Evolutionary conservation across 2,113 vertebrate genomes (phyloP).

Genomic region (Hiodon tergisus): DNA sequence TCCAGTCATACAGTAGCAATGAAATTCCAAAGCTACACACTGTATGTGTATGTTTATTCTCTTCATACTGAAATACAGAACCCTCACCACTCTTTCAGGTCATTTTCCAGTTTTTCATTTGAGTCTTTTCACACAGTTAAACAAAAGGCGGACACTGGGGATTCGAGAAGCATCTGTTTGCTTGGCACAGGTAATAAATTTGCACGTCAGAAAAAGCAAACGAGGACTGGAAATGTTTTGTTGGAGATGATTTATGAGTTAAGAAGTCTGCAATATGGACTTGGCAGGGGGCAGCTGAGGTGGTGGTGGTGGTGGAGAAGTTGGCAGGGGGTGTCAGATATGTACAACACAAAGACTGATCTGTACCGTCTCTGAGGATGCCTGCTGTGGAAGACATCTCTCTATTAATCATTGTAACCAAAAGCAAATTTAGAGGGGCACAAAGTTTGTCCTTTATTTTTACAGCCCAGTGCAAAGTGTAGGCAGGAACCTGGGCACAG

Average conservation of each 20-base stretch:
- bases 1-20: constrained; percentile 38
- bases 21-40: too few relatives aligned
- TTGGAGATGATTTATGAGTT: constrained; percentile 75
- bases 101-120: constrained; percentile 35
- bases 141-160: constrained; percentile 56
- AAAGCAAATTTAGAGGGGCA: constrained; percentile 40
- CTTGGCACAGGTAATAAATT: constrained; percentile 65
- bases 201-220: constrained; percentile 53
- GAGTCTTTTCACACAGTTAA: constrained; percentile 50
- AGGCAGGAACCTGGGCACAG: constrained; percentile 41
- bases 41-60: too few relatives aligned
- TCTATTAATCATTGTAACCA: constrained; percentile 58
- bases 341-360: constrained; percentile 67
- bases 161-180: constrained; percentile 45
- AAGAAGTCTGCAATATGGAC: constrained; percentile 49
- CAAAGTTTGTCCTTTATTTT: constrained; percentile 34
- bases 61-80: neutral
- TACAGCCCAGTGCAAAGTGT: constrained; percentile 43
- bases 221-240: constrained; percentile 51
- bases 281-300: constrained; percentile 54
- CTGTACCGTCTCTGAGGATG: constrained; percentile 57
- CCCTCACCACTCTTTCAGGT: neutral
- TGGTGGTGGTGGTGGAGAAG: constrained; percentile 37
- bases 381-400: constrained; percentile 56
- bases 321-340: constrained; percentile 54